phyloP scores from a whole-genome alignment of 2,888 invertebrate species.

The Agonopterix heracliana region DNA sequence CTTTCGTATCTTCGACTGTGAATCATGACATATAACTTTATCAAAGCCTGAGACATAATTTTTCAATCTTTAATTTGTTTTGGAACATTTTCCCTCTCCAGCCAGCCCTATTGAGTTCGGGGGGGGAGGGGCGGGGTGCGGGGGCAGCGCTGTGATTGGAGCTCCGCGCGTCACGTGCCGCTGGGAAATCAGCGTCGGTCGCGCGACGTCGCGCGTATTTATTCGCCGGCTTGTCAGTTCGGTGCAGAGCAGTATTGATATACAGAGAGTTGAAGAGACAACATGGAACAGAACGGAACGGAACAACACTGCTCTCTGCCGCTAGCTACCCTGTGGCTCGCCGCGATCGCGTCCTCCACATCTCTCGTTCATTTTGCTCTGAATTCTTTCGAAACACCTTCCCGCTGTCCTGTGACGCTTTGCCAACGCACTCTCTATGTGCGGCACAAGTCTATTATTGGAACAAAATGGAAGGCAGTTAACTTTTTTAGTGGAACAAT shows the following conservation, averaged over 20 bases:
- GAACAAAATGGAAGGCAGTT: too few relatives aligned
- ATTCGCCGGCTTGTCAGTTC: constrained; percentile 21
- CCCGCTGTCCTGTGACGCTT: too few relatives aligned
- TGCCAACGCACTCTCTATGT: too few relatives aligned
- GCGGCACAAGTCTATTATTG: too few relatives aligned
- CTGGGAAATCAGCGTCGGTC: constrained; percentile 55
- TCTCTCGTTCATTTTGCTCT: too few relatives aligned
- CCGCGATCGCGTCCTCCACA: constrained; percentile 13
- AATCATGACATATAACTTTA: too few relatives aligned
- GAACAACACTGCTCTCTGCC: neutral
- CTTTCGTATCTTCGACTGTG: too few relatives aligned
- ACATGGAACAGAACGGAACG: too few relatives aligned
- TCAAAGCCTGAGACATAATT: too few relatives aligned
- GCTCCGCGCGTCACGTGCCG: constrained; percentile 43
- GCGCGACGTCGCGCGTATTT: constrained; percentile 28
- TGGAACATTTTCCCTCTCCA: neutral
- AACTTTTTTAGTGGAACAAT: too few relatives aligned
- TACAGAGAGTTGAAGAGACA: neutral
- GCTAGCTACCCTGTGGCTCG: constrained; percentile 9
- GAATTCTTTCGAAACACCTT: too few relatives aligned
- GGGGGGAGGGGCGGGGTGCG: constrained; percentile 10
- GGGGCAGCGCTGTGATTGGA: constrained; percentile 40
- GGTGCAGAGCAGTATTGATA: constrained; percentile 17
- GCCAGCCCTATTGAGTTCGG: constrained; percentile 12
- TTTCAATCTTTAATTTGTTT: too few relatives aligned